Base-by-base conservation (phyloP, 2,113 vertebrate genomes). In the Salvator merianae region DNA sequence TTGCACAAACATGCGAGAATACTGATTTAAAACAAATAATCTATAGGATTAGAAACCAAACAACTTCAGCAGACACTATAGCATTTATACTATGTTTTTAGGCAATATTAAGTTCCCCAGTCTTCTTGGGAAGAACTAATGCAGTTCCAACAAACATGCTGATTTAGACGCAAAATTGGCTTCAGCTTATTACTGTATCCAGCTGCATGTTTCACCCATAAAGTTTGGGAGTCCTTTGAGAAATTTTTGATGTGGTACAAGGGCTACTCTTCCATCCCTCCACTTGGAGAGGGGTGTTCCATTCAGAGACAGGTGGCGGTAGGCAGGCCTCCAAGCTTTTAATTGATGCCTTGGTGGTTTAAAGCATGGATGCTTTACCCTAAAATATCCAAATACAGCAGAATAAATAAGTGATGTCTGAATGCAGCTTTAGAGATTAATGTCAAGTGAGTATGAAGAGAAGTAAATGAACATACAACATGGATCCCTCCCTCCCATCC, bases 81-180 rank as follows among this genome's bases (percentile, higher is more conserved):
- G 7, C 2, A 2, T 20, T 63, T 0, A 0, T 63, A n/a, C 30
- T 77, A 47, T 2, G 30, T 50, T 34, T 66, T 81, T 40, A 70
- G 47, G 82, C 62, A 36, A 65, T 0, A 0, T 18, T n/a, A 0
- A 63, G 32, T 50, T 82, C 68, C 1, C 71, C 77, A 79, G 62
- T 73, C 40, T 0, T 76, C 14, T 0, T 0, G 3, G 14, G 77
- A 53, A 26, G 0, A 70, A 30, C 18, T 82, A 43, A 36, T 73
- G 14, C 32, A 26, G 53, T 43, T 63, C 7, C 16, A 43, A 36
- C 55, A 34, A 30, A 28, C 26, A 26, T 6, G 9, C 16, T 59
- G 32, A 3, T 13, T 47, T 65, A 43, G 50, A 55, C 14, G 12
- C 32, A 38, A 53, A 55, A 24, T 28, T 3, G 1, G 34, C 20